A percentile compares a stretch with the other conserved stretches of the same genome.
phyloP scores from a whole-genome alignment of 2,888 invertebrate species.

The Boloria euphrosyne region DNA sequence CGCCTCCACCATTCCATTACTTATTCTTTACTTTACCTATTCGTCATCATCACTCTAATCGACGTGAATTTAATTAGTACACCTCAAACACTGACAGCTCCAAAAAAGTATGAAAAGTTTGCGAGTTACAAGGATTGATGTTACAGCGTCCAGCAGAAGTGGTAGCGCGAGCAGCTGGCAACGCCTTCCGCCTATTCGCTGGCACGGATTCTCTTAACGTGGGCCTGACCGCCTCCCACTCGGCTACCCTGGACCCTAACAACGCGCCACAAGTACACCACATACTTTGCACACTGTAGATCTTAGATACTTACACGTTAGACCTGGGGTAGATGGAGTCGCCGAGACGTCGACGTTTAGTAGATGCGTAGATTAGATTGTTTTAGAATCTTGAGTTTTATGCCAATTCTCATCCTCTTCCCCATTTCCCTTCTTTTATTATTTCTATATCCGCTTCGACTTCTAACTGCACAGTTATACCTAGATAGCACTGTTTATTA shows the following conservation, averaged over 20 bases:
- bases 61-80: neutral
- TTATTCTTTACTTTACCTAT: neutral
- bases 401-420: conserved; percentile 1
- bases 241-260: conserved; percentile 75
- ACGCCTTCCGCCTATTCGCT: conserved; percentile 89
- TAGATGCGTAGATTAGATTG: conserved; percentile 37
- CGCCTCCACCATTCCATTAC: conserved; percentile 12
- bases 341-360: conserved; percentile 29
- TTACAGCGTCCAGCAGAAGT: conserved; percentile 89
- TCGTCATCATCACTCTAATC: neutral
- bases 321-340: conserved; percentile 36
- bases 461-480: conserved; percentile 15
- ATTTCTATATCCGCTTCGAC: conserved; percentile 18
- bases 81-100: neutral
- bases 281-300: conserved; percentile 50
- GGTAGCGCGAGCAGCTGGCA: conserved; percentile 90
- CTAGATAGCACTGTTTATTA: conserved; percentile 6
- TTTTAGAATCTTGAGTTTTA: neutral
- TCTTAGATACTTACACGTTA: conserved; percentile 33
- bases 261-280: conserved; percentile 77
- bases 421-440: neutral
- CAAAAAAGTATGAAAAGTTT: conserved; percentile 16
- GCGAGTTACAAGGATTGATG: conserved; percentile 54
- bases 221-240: conserved; percentile 85
- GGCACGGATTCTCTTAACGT: conserved; percentile 88